Conservation (phyloP, 2,888 invertebrate species). For the Chaetoderma sp. region DNA sequence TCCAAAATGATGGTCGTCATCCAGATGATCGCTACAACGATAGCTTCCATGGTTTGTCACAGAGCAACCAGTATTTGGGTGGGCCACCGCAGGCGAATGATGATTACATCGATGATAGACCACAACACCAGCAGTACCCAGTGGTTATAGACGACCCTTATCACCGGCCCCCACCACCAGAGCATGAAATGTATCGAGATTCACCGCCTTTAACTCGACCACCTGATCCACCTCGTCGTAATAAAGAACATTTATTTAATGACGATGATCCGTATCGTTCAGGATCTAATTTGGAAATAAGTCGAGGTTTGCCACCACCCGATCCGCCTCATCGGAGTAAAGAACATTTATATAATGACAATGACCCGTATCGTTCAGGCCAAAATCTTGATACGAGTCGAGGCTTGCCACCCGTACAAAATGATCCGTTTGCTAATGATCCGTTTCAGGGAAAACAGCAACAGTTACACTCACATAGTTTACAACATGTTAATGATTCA, state of each 20-base stretch:
- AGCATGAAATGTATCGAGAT: constrained; percentile 37
- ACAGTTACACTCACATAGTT: constrained; percentile 5
- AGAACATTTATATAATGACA: too few relatives aligned
- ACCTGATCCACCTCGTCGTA: too few relatives aligned
- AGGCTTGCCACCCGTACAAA: constrained; percentile 55
- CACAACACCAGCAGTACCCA: background rate
- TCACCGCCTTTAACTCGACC: too few relatives aligned
- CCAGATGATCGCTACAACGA: constrained; percentile 27
- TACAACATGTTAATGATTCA: constrained; percentile 1
- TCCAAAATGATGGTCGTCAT: constrained; percentile 21
- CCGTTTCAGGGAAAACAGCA: constrained; percentile 41
- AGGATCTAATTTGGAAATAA: too few relatives aligned
- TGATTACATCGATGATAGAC: constrained; percentile 34
- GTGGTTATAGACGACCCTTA: constrained; percentile 48
- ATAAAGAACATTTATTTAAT: too few relatives aligned
- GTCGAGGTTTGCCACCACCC: too few relatives aligned
- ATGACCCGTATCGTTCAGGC: too few relatives aligned
- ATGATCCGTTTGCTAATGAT: constrained; percentile 60
- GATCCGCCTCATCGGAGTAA: too few relatives aligned
- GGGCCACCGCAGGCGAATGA: too few relatives aligned
- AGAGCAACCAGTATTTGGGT: background rate
- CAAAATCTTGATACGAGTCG: too few relatives aligned
- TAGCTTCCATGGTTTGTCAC: constrained; percentile 35
- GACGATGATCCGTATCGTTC: too few relatives aligned
- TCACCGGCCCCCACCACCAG: constrained; percentile 38